Evolutionary conservation across 2,113 vertebrate genomes (phyloP).

Genomic region (Plotosus lineatus): DNA sequence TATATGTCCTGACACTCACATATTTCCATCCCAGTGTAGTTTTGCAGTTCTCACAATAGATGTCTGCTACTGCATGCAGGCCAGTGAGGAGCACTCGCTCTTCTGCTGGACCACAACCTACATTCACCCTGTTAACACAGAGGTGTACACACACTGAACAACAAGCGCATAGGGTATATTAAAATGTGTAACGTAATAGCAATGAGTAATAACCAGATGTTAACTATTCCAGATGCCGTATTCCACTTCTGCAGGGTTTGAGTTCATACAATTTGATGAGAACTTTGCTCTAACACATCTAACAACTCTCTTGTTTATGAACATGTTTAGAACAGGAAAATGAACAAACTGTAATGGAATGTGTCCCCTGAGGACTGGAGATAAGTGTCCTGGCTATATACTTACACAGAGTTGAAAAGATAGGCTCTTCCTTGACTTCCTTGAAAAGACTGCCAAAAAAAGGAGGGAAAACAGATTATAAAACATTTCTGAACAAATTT

Average conservation of each 20-base stretch:
- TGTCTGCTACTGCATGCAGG: conserved; percentile 95
- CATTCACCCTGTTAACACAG: conserved; percentile 83
- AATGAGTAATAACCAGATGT: neutral
- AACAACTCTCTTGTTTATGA: neutral
- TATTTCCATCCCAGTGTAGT: conserved; percentile 99
- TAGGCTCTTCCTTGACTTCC: conserved; percentile 93
- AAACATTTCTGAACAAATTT: conserved; percentile 10
- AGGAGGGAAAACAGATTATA: conserved; percentile 36
- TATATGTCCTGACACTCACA: conserved; percentile 72
- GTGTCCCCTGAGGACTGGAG: neutral
- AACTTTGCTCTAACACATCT: neutral
- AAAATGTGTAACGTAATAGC: neutral
- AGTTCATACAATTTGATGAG: neutral
- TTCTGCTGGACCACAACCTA: conserved; percentile 96
- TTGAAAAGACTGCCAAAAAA: conserved; percentile 86
- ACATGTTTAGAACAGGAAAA: neutral
- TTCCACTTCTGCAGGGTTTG: neutral
- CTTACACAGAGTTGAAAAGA: conserved; percentile 96
- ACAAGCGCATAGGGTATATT: neutral
- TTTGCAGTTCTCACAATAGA: conserved; percentile 99
- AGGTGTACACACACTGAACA: conserved; percentile 1
- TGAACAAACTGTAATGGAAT: neutral
- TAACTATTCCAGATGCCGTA: neutral
- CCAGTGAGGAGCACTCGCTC: conserved; percentile 95
- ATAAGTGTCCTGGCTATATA: conserved; percentile 47